Evolutionary conservation across 2,113 vertebrate species (phyloP).

Genomic region (Gymnobelideus leadbeateri): DNA sequence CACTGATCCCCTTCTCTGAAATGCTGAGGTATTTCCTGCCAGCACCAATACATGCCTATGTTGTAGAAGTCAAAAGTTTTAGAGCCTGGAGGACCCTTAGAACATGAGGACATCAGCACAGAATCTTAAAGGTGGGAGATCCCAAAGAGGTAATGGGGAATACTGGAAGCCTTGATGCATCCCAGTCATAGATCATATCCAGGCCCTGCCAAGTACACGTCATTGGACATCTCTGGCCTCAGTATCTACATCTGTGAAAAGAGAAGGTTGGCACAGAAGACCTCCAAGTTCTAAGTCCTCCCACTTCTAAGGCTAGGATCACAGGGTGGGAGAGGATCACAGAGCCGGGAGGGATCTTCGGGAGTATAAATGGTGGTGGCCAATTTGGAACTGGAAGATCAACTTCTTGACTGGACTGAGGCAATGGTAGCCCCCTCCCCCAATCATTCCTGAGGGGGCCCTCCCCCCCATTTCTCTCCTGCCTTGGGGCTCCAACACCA

Average conservation of each 20-base stretch:
- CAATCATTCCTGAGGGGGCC: background rate
- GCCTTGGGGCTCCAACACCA: background rate
- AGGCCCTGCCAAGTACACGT: background rate
- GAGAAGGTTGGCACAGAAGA: background rate
- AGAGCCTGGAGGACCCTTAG: background rate
- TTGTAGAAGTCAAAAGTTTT: background rate
- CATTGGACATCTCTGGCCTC: background rate
- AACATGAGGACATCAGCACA: background rate
- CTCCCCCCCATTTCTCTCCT: background rate
- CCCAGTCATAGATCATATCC: background rate
- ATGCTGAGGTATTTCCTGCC: background rate
- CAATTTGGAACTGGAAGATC: background rate
- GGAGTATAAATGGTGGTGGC: background rate
- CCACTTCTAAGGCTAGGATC: background rate
- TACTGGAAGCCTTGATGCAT: too few relatives aligned
- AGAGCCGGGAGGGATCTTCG: background rate
- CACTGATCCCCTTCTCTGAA: background rate
- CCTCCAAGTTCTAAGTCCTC: background rate
- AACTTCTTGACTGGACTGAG: background rate
- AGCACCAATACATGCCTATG: background rate
- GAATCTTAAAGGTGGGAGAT: background rate
- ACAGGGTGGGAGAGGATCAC: background rate
- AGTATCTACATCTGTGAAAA: background rate
- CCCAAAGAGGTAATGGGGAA: background rate
- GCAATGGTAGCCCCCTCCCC: background rate